A percentile compares a stretch with the other conserved stretches of the same genome.
Conservation (phyloP, 2,888 invertebrate genomes). For the Trilocha varians region DNA sequence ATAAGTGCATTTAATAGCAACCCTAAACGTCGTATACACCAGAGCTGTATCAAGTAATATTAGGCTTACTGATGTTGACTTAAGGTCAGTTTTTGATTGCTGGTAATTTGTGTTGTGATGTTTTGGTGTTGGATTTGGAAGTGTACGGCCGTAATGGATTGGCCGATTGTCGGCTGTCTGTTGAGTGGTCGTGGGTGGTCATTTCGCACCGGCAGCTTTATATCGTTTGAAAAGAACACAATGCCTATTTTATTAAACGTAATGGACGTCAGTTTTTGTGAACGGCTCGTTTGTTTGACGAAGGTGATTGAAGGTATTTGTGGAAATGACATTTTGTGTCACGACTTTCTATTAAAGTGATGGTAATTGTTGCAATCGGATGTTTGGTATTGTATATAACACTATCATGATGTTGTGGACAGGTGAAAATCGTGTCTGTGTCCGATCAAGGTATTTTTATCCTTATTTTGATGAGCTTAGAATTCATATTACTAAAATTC, state of each 20-base stretch:
- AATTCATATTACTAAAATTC: too few relatives aligned
- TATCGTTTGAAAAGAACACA: conserved; percentile 36
- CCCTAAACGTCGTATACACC: conserved; percentile 9
- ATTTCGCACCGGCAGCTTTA: conserved; percentile 44
- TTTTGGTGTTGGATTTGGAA: conserved; percentile 18
- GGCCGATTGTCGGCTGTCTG: conserved; percentile 41
- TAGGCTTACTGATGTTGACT: fast-evolving
- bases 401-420: too few relatives aligned
- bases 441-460: too few relatives aligned
- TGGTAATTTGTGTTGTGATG: conserved; percentile 11
- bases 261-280: background rate
- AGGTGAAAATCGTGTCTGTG: too few relatives aligned
- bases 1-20: conserved; percentile 22
- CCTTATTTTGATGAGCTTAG: too few relatives aligned
- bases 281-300: background rate
- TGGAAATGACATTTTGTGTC: background rate
- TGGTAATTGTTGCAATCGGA: too few relatives aligned
- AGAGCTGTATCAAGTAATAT: conserved; percentile 1
- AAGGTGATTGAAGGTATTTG: background rate
- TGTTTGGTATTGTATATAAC: too few relatives aligned
- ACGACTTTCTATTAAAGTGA: background rate
- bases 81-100: conserved; percentile 10
- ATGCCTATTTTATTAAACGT: conserved; percentile 13
- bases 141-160: conserved; percentile 51
- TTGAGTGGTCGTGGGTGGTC: conserved; percentile 50